Conservation (phyloP, 2,797 vertebrate genomes). For the Intellagama lesueurii region DNA sequence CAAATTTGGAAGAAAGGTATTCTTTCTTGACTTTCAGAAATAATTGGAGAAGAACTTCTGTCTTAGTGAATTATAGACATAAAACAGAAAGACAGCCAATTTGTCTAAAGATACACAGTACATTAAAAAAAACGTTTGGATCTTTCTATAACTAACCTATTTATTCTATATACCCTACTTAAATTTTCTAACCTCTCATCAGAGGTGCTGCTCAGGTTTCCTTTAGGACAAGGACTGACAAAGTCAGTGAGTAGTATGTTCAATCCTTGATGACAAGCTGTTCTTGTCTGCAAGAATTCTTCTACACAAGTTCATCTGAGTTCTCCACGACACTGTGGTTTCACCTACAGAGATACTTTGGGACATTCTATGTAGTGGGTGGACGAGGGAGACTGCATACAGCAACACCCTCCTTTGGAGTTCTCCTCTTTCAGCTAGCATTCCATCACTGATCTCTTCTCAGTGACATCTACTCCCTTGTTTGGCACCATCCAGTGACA, state of each 20-base stretch:
- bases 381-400: neutral
- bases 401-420: constrained; percentile 6
- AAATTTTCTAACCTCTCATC: neutral
- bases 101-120: neutral
- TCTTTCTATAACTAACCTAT: neutral
- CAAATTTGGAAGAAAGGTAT: neutral
- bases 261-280: neutral
- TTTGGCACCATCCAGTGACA: constrained; percentile 5
- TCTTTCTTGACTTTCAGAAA: neutral
- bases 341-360: constrained; percentile 12
- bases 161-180: neutral
- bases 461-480: constrained; percentile 23
- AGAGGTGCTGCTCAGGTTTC: neutral
- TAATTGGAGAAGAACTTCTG: neutral
- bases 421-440: constrained; percentile 33
- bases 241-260: neutral
- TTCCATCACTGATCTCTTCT: constrained; percentile 22
- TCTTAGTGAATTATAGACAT: neutral
- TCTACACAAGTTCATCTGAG: constrained; percentile 25
- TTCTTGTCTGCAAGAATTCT: constrained; percentile 5
- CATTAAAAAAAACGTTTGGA: neutral
- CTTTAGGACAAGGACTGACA: constrained; percentile 9
- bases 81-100: neutral
- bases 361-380: constrained; percentile 31
- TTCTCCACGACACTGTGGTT: neutral